Evolutionary conservation across 2,888 invertebrate genomes (phyloP), one percentile per base, ranked within the genome.

Genomic region (Hirtodrosophila histrioides): DNA sequence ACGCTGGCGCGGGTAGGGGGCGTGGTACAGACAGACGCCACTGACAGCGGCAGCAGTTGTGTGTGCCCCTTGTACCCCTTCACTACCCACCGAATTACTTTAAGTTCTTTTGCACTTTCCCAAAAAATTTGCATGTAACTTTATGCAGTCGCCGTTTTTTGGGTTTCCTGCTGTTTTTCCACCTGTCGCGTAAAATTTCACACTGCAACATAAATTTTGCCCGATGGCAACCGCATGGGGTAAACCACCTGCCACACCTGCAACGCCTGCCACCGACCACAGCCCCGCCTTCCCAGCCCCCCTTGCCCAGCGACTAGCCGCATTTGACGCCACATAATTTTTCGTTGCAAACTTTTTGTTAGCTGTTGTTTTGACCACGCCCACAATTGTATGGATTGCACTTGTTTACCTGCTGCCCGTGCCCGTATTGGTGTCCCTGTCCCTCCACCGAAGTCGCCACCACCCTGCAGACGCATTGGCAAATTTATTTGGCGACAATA

Each of bases 401-500:
- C 33, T 60, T 56, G 64, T 49, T 69, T 70, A 53, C 78, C 67
- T 68, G 62, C 41, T 11, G 44, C 50, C 46, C 17, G 17, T 17
- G 17, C 17, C 17, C 17, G 17, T 17, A 17, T 2, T 2, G 1
- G 17, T 17, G 17, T 2, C 17, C 17, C 17, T 17, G 17, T n/a
- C 39, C 24, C 1, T 6, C 23, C 24, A 4, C 37, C 11, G n/a
- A 24, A 17, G 17, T 17, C 33, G 3, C 6, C 41, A 11, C 44
- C 10, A 37, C 0, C 37, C 6, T 37, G 35, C 44, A 51, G 58
- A 56, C 62, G 74, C 74, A 83, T 83, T 80, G 83, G 70, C 67
- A 86, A 84, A 84, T 88, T 88, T 88, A 88, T 84, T 84, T 88
- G 85, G 81, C 83, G 88, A 84, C 83, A 84, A 88, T 86, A 84